Base-by-base conservation (phyloP, 2,113 vertebrate species). In the Mixornis gularis region DNA sequence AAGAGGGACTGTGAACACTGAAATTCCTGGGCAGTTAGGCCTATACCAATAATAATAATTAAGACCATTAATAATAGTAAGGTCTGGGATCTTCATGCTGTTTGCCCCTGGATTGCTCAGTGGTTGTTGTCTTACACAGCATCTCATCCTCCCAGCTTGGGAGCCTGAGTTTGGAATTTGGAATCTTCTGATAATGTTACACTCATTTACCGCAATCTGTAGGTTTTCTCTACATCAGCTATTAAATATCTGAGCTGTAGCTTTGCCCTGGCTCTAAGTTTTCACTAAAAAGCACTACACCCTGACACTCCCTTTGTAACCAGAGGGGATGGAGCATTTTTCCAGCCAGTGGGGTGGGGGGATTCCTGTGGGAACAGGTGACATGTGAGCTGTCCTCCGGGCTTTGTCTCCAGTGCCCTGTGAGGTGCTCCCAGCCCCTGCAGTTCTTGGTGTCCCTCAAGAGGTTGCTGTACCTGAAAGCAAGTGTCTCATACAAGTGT, bases 261-360 rank as follows among this genome's bases (percentile, higher is more conserved):
- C 12, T 59, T 24, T 64, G 9, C 53, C 64, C 20, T 79, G 34
- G 38, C 30, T 64, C 9, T 21, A 5, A 30, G 36, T 53, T 83
- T 59, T 27, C 19, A 12, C 36, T 58, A 3, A n/a, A 38, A 52
- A 52, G 1, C 77, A 22, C 27, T 18, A 1, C 17, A 43, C 12
- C 27, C 30, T 71, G 0, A 0, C n/a, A 3, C 36, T 20, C 7
- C 5, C 7, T 48, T 24, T 44, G 27, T 29, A 16, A 3, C 20
- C 53, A 27, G 9, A 16, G 27, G 41, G 34, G 32, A 0, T 52
- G 68, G 52, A 13, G 25, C 0, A 0, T 18, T 64, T 71, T 44
- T 36, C 17, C 32, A 3, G 20, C 12, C 0, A 0, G 2, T 27
- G 25, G 41, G 41, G 9, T 0, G 0, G 38, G 16, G 17, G 27